Evolutionary conservation across 1,140 invertebrate species (phyloP).

Genomic region (Drosophila sucinea): DNA sequence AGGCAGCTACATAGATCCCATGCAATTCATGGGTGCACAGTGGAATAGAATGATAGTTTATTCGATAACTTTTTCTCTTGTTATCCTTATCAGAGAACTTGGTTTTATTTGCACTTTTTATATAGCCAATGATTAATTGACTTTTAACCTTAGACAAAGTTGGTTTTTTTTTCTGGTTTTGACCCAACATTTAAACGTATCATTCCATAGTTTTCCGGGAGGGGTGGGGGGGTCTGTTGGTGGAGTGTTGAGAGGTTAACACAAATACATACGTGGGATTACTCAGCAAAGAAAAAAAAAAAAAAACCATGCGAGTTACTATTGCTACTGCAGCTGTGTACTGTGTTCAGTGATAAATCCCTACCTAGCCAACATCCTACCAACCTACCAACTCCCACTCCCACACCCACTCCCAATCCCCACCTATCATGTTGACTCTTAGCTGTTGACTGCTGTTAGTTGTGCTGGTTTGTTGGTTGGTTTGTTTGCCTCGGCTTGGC

Average conservation of each 20-base stretch:
- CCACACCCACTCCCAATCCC: neutral
- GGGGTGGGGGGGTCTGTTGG: conserved; percentile 23
- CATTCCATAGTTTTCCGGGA: conserved; percentile 31
- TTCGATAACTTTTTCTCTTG: neutral
- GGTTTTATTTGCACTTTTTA: neutral
- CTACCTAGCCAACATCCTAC: conserved; percentile 39
- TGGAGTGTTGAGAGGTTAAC: conserved; percentile 49
- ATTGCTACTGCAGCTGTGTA: conserved; percentile 63
- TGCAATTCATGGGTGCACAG: conserved; percentile 10
- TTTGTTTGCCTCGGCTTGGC: conserved; percentile 22
- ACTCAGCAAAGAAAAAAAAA: conserved; percentile 47
- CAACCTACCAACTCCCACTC: neutral
- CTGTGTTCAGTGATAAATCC: conserved; percentile 72
- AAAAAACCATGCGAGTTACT: conserved; percentile 59
- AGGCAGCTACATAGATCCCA: conserved; percentile 6
- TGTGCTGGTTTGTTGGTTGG: conserved; percentile 64
- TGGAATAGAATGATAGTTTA: neutral
- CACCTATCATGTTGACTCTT: conserved; percentile 63
- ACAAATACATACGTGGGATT: conserved; percentile 71
- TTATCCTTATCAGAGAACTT: conserved; percentile 4
- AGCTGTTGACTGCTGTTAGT: conserved; percentile 77
- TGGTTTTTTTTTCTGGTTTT: neutral
- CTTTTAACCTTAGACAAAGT: neutral
- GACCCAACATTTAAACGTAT: conserved; percentile 2
- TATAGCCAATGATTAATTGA: conserved; percentile 19